Percentiles rank a stretch among this genome's conserved stretches.
Conservation (phyloP, 2,113 vertebrate genomes). For the Spilogale gracilis region DNA sequence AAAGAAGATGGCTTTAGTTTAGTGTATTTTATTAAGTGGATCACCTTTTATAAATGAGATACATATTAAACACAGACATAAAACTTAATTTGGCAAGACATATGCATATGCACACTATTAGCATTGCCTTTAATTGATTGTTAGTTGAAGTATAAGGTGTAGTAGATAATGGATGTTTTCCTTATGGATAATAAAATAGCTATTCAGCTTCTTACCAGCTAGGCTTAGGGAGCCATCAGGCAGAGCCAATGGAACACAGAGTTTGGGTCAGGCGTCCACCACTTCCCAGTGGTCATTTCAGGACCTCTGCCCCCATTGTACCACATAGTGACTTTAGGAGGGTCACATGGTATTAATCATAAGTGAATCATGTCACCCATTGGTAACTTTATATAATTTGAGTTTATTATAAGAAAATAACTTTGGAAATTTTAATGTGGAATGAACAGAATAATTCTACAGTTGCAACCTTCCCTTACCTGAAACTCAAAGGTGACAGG, state of each 20-base stretch:
- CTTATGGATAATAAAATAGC: neutral
- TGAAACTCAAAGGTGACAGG: neutral
- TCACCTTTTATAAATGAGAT: conserved; percentile 36
- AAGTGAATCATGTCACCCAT: neutral
- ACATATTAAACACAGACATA: neutral
- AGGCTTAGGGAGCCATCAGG: neutral
- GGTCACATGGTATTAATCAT: neutral
- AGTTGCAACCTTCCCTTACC: neutral
- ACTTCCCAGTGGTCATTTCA: neutral
- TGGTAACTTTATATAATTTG: neutral
- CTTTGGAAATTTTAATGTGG: neutral
- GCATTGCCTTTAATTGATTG: neutral
- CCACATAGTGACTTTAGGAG: neutral
- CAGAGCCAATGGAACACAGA: neutral
- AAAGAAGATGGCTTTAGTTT: neutral
- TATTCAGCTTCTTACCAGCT: neutral
- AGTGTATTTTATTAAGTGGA: conserved; percentile 31
- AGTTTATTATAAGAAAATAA: neutral
- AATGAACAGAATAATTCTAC: neutral
- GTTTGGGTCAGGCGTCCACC: neutral
- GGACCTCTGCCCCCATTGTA: neutral
- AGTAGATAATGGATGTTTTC: neutral
- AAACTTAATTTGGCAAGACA: conserved; percentile 5
- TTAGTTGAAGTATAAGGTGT: neutral
- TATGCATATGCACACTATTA: neutral